Evolutionary conservation across 2,888 invertebrate genomes (phyloP).

Genomic region (Netelia inedita): DNA sequence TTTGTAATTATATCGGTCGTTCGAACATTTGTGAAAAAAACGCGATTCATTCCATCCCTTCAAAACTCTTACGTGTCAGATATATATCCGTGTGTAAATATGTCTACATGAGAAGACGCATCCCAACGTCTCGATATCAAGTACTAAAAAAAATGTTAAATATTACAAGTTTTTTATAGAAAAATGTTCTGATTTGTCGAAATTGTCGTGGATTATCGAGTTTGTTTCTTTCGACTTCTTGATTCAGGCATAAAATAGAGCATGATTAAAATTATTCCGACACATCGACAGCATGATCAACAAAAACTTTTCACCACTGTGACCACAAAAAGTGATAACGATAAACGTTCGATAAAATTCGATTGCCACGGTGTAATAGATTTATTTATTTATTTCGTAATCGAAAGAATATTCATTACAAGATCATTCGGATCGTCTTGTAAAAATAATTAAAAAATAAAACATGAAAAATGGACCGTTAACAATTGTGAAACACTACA

Average conservation of each 20-base stretch:
- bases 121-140: too few species aligned
- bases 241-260: constrained; percentile 69
- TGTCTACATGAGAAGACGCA: constrained; percentile 18
- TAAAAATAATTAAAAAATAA: background rate
- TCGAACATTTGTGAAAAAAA: constrained; percentile 52
- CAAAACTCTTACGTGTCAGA: constrained; percentile 85
- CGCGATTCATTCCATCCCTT: constrained; percentile 69
- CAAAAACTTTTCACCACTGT: constrained; percentile 68
- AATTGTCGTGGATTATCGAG: constrained; percentile 64
- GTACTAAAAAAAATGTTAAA: too few species aligned
- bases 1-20: constrained; percentile 44
- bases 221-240: constrained; percentile 72
- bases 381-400: constrained; percentile 1
- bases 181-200: constrained; percentile 33
- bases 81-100: constrained; percentile 72
- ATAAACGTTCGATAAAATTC: constrained; percentile 49
- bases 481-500: constrained; percentile 31
- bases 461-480: background rate
- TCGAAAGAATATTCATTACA: constrained; percentile 9
- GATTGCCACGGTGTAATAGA: constrained; percentile 16
- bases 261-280: constrained; percentile 70
- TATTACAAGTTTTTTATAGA: background rate
- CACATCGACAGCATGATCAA: constrained; percentile 70
- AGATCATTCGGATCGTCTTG: background rate
- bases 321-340: constrained; percentile 64